Conservation (phyloP, 2,888 invertebrate genomes). For the Stenoptilia bipunctidactyla region DNA sequence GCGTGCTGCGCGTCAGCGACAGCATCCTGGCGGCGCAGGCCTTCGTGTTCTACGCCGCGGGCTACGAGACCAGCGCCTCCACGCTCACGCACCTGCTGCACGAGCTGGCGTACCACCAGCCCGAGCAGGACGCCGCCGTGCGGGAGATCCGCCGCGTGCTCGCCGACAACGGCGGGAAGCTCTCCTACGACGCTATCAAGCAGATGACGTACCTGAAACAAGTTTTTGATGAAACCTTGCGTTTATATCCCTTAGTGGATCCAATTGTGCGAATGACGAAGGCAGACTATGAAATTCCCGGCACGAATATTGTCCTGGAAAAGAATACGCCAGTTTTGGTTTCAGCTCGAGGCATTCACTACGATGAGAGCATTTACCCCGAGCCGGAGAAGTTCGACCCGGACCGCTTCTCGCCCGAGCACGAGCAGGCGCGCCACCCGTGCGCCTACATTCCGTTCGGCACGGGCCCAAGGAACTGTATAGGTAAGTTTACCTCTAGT, state of each 20-base stretch:
- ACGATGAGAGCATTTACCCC: conserved; percentile 26
- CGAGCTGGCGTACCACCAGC: conserved; percentile 26
- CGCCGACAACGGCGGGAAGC: conserved; percentile 14
- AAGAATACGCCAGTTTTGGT: conserved; percentile 20
- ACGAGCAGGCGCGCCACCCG: conserved; percentile 16
- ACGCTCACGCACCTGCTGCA: conserved; percentile 28
- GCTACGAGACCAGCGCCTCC: conserved; percentile 41
- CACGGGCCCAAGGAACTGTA: conserved; percentile 30
- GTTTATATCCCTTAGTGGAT: conserved; percentile 20
- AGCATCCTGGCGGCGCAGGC: conserved; percentile 27
- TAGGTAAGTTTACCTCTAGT: too few species aligned
- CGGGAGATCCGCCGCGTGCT: conserved; percentile 25
- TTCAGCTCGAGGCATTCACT: conserved; percentile 21
- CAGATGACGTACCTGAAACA: conserved; percentile 31
- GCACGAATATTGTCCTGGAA: conserved; percentile 18
- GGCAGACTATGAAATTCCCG: conserved; percentile 16
- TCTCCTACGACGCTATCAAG: conserved; percentile 25
- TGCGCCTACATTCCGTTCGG: conserved; percentile 28
- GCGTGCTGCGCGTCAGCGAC: conserved; percentile 24
- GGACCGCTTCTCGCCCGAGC: conserved; percentile 23
- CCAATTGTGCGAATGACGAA: conserved; percentile 12
- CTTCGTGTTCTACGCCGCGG: conserved; percentile 33
- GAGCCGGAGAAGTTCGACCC: conserved; percentile 27
- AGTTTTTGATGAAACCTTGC: conserved; percentile 24
- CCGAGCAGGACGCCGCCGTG: conserved; percentile 24